These are phyloP conservation scores for Drosophila trapezifrons DNA, from an alignment of 1,140 invertebrate genomes.

Conservation along the genomic window DNA sequence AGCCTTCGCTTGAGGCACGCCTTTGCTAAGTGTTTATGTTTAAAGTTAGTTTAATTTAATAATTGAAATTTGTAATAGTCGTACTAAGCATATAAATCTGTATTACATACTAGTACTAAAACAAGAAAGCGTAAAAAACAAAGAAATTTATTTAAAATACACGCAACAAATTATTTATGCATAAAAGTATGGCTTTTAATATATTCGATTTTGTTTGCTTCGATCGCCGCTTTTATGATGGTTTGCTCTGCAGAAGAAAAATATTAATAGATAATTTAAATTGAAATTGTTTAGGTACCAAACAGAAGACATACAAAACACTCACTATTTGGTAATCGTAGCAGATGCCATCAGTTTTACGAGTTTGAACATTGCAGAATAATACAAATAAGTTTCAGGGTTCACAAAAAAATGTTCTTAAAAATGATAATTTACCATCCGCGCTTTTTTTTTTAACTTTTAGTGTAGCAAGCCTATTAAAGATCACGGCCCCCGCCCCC, in stretches of 20 bases:
- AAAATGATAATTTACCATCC: too few species aligned
- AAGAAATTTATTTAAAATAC: conserved; percentile 55
- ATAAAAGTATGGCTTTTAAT: conserved; percentile 48
- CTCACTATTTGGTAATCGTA: background rate
- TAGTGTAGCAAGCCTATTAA: conserved; percentile 32
- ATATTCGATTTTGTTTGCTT: conserved; percentile 32
- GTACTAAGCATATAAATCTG: conserved; percentile 71
- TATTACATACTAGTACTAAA: conserved; percentile 77
- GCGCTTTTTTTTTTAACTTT: background rate
- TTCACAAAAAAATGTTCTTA: too few species aligned
- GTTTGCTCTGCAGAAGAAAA: conserved; percentile 29
- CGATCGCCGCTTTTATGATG: conserved; percentile 33
- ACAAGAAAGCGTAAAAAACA: conserved; percentile 49
- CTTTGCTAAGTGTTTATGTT: conserved; percentile 78
- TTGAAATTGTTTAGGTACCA: background rate
- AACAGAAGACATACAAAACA: background rate
- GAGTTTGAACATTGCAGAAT: too few species aligned
- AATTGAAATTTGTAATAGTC: conserved; percentile 64
- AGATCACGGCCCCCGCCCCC: background rate
- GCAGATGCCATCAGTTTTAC: background rate
- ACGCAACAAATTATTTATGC: conserved; percentile 68
- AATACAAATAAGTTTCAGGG: background rate
- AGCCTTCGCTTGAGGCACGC: conserved; percentile 57
- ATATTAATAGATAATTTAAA: conserved; percentile 8
- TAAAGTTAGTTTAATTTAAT: conserved; percentile 73